These are phyloP conservation scores for Tragelaphus imberbis DNA, from an alignment of 2,113 vertebrate species.

Conservation along the genomic window DNA sequence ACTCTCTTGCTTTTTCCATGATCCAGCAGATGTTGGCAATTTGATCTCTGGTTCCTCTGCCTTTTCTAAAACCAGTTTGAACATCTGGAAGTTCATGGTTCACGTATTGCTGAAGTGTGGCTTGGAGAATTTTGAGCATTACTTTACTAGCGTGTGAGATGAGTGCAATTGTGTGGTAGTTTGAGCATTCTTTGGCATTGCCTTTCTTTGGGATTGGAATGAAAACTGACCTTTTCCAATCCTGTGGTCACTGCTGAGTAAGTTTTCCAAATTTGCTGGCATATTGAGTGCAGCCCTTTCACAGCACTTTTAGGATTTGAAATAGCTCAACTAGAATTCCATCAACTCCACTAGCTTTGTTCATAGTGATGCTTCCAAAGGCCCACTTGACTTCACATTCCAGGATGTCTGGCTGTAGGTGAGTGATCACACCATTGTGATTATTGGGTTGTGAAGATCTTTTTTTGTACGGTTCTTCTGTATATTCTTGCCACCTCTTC, in stretches of 20 bases:
- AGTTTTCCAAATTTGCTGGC: not conserved
- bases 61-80: not conserved
- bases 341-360: not conserved
- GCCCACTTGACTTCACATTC: not conserved
- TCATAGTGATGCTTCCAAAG: not conserved
- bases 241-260: not conserved
- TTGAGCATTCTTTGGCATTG: not conserved
- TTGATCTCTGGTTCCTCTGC: not conserved
- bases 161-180: not conserved
- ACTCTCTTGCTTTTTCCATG: not conserved
- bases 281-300: not conserved
- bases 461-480: not conserved
- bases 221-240: not conserved
- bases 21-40: not conserved
- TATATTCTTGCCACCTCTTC: not conserved
- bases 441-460: not conserved
- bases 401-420: not conserved
- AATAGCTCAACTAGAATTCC: not conserved
- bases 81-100: not conserved
- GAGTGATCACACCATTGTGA: not conserved
- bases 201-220: not conserved
- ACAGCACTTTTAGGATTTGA: not conserved
- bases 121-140: not conserved
- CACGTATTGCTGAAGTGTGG: accelerated
- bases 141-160: not conserved